A percentile compares a stretch with the other conserved stretches of the same genome.
Evolutionary conservation across 2,113 vertebrate genomes (phyloP).

Genomic region (Pituophis catenifer): DNA sequence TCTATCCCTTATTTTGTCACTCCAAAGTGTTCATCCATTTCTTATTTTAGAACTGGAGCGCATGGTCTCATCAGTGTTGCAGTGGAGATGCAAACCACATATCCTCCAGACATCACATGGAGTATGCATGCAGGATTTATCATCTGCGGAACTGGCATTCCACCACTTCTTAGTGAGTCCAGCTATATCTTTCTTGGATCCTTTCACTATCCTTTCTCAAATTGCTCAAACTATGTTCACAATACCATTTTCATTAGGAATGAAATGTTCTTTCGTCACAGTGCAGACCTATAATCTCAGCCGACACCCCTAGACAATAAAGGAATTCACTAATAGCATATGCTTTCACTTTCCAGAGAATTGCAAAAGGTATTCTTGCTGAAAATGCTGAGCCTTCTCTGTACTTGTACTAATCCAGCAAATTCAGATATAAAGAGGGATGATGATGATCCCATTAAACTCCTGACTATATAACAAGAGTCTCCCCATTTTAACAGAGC

Average conservation of each 20-base stretch:
- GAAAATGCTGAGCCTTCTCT: background rate
- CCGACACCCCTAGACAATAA: background rate
- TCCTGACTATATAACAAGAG: constrained; percentile 8
- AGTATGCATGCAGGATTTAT: background rate
- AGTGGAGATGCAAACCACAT: background rate
- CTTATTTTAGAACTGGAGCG: background rate
- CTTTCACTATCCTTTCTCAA: background rate
- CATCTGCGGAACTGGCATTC: background rate
- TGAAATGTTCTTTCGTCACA: background rate
- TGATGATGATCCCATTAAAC: constrained; percentile 25
- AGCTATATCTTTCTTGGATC: background rate
- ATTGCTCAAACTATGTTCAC: background rate
- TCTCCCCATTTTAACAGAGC: constrained; percentile 3
- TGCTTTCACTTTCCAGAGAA: background rate
- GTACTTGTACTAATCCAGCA: constrained; percentile 2
- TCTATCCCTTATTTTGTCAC: background rate
- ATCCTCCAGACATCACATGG: background rate
- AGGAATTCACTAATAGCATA: background rate
- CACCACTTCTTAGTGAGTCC: background rate
- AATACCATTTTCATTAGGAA: constrained; percentile 3
- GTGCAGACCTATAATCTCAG: background rate
- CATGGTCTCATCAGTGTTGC: background rate
- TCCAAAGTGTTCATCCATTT: background rate
- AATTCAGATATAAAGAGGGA: constrained; percentile 17
- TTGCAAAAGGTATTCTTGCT: background rate